Conservation (phyloP, 2,113 vertebrate species). For the Rhea americana region DNA sequence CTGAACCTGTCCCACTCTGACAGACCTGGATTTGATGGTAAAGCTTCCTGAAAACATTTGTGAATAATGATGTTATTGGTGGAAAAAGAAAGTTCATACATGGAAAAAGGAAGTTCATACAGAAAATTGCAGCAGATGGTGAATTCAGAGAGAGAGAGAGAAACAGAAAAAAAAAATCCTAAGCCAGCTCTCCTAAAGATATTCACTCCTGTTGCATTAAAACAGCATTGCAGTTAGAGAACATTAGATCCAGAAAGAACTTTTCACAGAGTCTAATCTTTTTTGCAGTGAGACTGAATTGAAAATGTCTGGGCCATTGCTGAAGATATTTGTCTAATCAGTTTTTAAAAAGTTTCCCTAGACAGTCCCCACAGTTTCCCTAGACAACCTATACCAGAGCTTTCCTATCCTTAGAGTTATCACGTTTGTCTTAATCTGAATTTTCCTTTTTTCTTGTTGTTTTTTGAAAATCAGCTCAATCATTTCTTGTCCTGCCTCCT, state of each 20-base stretch:
- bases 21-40: not conserved
- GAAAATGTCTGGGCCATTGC: not conserved
- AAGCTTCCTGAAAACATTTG: not conserved
- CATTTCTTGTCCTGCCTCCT: not conserved
- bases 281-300: not conserved
- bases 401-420: not conserved
- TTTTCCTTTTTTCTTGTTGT: not conserved
- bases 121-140: not conserved
- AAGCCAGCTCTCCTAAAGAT: not conserved
- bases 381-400: not conserved
- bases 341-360: not conserved
- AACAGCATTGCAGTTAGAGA: not conserved
- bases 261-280: not conserved
- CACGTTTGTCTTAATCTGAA: not conserved
- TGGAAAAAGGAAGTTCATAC: not conserved
- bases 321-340: not conserved
- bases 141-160: not conserved
- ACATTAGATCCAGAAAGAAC: not conserved
- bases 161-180: not conserved
- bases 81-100: not conserved
- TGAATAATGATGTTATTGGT: not conserved
- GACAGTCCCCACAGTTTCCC: not conserved
- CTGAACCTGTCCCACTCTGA: not conserved
- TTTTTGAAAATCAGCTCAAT: not conserved
- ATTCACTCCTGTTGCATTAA: not conserved